phyloP scores from a whole-genome alignment of 2,888 invertebrate genomes.

The Penaeus monodon region DNA sequence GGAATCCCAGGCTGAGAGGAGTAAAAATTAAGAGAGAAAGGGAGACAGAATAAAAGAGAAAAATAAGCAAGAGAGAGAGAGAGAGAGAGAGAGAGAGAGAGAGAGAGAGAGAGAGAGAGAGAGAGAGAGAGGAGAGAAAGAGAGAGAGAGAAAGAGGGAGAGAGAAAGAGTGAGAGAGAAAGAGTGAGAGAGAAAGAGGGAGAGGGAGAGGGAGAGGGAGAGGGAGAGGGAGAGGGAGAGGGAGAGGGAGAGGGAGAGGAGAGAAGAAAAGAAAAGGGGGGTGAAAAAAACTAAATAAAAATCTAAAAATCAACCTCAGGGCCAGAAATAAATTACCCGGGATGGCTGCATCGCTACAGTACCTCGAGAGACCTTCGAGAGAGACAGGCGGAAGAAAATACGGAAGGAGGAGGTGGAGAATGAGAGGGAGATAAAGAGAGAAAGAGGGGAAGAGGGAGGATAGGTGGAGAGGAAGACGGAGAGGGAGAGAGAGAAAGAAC shows the following conservation, averaged over 20 bases:
- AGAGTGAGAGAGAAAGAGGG: not conserved
- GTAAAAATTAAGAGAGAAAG: not conserved
- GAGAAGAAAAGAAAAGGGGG: not conserved
- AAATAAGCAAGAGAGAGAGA: not conserved
- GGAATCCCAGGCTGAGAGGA: no score
- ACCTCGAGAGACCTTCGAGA: not conserved
- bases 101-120: not conserved
- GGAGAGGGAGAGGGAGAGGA: not conserved
- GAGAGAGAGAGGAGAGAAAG: not conserved
- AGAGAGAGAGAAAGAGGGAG: not conserved
- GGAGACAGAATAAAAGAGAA: not conserved
- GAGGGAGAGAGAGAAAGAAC: not conserved
- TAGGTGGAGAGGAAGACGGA: not conserved
- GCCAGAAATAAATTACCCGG: no score
- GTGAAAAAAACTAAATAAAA: not conserved
- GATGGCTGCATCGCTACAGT: no score
- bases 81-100: not conserved
- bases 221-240: not conserved
- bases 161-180: not conserved
- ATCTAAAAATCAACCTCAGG: no score
- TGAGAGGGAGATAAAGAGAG: slow-evolving; percentile 12
- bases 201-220: not conserved
- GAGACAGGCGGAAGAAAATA: not conserved
- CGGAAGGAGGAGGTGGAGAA: not conserved
- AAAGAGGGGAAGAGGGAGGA: slow-evolving; percentile 2